phyloP scores from a whole-genome alignment of 2,797 vertebrate species.

The Eurystomus glaucurus region DNA sequence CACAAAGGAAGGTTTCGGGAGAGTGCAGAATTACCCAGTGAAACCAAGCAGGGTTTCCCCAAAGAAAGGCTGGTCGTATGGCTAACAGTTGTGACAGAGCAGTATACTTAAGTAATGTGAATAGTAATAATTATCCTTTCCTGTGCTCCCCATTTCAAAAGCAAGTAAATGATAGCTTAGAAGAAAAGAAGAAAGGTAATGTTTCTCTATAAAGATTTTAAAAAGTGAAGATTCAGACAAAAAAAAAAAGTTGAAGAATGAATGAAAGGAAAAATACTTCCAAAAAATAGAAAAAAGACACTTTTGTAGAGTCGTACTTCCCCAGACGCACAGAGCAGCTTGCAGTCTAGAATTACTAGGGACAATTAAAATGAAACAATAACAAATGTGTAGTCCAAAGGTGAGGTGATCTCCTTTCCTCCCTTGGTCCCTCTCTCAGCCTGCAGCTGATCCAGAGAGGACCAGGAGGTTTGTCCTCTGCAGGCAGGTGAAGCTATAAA shows the following conservation, averaged over 20 bases:
- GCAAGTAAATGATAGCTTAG: background rate
- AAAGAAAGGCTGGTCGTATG: slow-evolving; percentile 46
- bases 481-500: background rate
- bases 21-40: background rate
- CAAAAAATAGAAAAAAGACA: background rate
- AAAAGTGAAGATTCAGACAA: background rate
- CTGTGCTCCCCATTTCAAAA: background rate
- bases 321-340: background rate
- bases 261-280: background rate
- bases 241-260: background rate
- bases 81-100: slow-evolving; percentile 68
- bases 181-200: background rate
- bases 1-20: background rate
- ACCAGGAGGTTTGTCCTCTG: background rate
- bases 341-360: slow-evolving; percentile 28
- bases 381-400: slow-evolving; percentile 26
- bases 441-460: background rate
- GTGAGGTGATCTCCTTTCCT: background rate
- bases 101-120: background rate
- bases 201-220: background rate
- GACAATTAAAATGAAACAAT: slow-evolving; percentile 42
- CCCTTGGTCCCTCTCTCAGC: background rate
- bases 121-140: background rate
- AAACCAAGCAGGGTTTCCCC: slow-evolving; percentile 14
- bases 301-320: background rate